Percentiles rank a stretch among this genome's conserved stretches.
Conservation (phyloP, 2,797 vertebrate species). For the Crenichthys baileyi region DNA sequence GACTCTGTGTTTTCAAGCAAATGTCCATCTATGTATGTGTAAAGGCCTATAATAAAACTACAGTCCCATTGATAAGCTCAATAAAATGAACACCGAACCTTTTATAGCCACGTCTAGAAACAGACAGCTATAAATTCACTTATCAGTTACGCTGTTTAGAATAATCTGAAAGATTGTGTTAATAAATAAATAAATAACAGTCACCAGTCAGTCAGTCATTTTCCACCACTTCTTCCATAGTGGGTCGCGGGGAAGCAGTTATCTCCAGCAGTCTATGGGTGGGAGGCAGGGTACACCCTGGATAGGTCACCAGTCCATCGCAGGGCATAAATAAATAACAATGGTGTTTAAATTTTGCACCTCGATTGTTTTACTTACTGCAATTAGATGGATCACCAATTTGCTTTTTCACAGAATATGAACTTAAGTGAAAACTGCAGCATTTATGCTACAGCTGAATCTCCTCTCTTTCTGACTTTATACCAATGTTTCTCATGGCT, state of each 20-base stretch:
- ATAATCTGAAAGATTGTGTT: neutral
- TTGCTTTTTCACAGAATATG: too few relatives aligned
- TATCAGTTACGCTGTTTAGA: neutral
- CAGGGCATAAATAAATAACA: too few relatives aligned
- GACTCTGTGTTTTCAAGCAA: slow-evolving; percentile 40
- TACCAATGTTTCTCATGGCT: neutral
- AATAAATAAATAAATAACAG: neutral
- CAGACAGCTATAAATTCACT: neutral
- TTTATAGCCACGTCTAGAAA: neutral
- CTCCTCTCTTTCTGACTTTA: neutral
- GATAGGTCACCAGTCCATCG: too few relatives aligned
- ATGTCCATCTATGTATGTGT: slow-evolving; percentile 21
- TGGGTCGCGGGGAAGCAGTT: too few relatives aligned
- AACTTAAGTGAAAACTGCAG: neutral
- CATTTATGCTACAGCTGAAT: neutral
- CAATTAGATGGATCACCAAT: too few relatives aligned
- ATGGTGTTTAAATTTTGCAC: too few relatives aligned
- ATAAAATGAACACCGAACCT: too few relatives aligned
- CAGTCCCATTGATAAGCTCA: neutral
- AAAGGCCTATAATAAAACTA: neutral
- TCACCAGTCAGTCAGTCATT: too few relatives aligned
- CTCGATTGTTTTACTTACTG: too few relatives aligned
- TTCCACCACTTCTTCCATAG: too few relatives aligned
- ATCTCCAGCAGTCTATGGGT: too few relatives aligned
- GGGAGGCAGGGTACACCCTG: too few relatives aligned